These are phyloP conservation scores for Hippolais icterina DNA, from an alignment of 2,113 vertebrate species.

Conservation along the genomic window DNA sequence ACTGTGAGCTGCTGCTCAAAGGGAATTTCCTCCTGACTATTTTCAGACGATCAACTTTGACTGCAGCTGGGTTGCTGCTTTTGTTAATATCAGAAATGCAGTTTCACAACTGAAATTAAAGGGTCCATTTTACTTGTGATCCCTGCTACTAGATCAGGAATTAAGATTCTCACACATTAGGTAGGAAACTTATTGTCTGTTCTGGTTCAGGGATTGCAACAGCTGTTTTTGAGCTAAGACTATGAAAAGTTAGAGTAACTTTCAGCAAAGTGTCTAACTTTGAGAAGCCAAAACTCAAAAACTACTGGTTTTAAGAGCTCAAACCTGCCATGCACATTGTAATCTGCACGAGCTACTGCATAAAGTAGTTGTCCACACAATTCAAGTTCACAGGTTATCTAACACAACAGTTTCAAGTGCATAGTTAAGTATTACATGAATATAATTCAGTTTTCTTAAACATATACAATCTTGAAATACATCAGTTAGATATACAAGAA, in stretches of 20 bases:
- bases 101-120: background rate
- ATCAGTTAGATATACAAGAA: background rate
- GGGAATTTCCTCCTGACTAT: background rate
- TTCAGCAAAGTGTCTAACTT: background rate
- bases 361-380: background rate
- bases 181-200: background rate
- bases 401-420: background rate
- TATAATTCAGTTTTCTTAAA: background rate
- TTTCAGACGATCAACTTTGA: background rate
- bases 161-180: background rate
- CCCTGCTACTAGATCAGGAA: background rate
- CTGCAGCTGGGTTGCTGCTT: background rate
- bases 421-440: background rate
- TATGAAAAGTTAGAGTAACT: background rate
- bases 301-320: background rate
- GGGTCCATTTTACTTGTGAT: background rate
- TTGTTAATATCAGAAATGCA: background rate
- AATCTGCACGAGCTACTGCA: background rate
- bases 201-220: background rate
- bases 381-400: background rate
- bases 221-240: constrained; percentile 10
- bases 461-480: background rate
- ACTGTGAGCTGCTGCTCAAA: background rate
- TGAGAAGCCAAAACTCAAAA: constrained; percentile 12
- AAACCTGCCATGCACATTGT: rapidly evolving